phyloP scores from a whole-genome alignment of 2,888 invertebrate species.

The Gari tellinella region DNA sequence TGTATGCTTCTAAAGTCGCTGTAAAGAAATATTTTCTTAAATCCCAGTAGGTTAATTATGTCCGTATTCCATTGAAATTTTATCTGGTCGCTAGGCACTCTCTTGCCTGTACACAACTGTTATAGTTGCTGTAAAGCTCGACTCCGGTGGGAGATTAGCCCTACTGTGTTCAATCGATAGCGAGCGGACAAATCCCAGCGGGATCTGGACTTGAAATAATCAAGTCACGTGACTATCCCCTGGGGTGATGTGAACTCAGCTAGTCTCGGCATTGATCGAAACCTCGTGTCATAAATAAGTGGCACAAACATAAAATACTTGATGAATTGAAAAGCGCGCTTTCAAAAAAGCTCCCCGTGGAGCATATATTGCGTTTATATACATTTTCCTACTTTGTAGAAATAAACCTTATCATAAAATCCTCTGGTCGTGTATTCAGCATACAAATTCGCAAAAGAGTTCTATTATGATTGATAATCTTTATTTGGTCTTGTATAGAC shows the following conservation, averaged over 20 bases:
- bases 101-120: conserved; percentile 13
- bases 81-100: too few relatives aligned
- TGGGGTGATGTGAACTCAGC: conserved; percentile 47
- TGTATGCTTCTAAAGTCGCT: conserved; percentile 42
- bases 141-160: conserved; percentile 62
- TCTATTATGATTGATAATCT: too few relatives aligned
- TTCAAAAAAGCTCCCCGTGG: too few relatives aligned
- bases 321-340: background rate
- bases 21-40: conserved; percentile 55
- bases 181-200: conserved; percentile 69
- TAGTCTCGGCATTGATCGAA: conserved; percentile 42
- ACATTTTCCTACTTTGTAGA: too few relatives aligned
- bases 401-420: too few relatives aligned
- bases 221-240: conserved; percentile 54
- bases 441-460: too few relatives aligned
- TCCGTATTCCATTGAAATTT: conserved; percentile 28
- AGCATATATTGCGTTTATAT: too few relatives aligned
- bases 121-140: conserved; percentile 28
- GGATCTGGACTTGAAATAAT: conserved; percentile 62
- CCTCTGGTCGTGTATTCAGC: too few relatives aligned
- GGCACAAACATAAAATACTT: conserved; percentile 9
- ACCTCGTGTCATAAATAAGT: conserved; percentile 41
- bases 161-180: conserved; percentile 62
- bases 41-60: conserved; percentile 70
- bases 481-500: too few relatives aligned